Percentiles rank a stretch among this genome's conserved stretches.
phyloP scores from a whole-genome alignment of 2,888 invertebrate genomes.

The Synanthedon myopaeformis region DNA sequence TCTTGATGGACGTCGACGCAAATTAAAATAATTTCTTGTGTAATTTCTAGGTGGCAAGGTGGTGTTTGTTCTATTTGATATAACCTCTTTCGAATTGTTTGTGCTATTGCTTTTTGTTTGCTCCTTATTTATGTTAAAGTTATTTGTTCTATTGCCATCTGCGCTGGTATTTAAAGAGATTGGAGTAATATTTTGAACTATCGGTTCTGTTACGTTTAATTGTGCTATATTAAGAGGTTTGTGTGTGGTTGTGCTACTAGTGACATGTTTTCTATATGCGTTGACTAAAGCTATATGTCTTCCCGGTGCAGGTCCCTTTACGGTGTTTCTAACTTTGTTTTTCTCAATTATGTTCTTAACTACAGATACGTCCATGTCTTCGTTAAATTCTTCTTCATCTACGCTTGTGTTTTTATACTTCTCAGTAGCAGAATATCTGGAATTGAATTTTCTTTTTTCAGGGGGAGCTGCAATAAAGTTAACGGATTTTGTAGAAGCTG shows the following conservation, averaged over 20 bases:
- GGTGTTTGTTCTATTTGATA: constrained; percentile 21
- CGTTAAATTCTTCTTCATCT: constrained; percentile 68
- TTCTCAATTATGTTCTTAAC: constrained; percentile 65
- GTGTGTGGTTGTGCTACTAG: constrained; percentile 33
- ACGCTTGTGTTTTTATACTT: constrained; percentile 60
- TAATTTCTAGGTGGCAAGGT: constrained; percentile 35
- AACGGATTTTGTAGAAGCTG: constrained; percentile 61
- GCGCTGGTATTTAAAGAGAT: constrained; percentile 25
- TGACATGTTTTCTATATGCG: constrained; percentile 55
- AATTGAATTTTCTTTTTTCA: constrained; percentile 57
- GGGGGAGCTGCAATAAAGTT: constrained; percentile 50
- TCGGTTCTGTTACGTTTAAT: constrained; percentile 40
- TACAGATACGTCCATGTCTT: constrained; percentile 73
- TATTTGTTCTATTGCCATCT: constrained; percentile 22
- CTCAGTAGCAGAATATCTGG: constrained; percentile 59
- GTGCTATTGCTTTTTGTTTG: constrained; percentile 16
- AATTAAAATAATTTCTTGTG: constrained; percentile 48
- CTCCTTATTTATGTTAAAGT: constrained; percentile 17
- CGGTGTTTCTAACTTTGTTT: constrained; percentile 63
- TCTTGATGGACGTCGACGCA: constrained; percentile 44
- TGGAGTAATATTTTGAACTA: constrained; percentile 30
- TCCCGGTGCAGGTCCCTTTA: constrained; percentile 63
- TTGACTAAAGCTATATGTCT: constrained; percentile 56
- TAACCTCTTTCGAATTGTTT: not conserved
- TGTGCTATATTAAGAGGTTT: constrained; percentile 36